These are phyloP conservation scores for Teleiodes luculella DNA, from an alignment of 2,888 invertebrate species.

Conservation along the genomic window DNA sequence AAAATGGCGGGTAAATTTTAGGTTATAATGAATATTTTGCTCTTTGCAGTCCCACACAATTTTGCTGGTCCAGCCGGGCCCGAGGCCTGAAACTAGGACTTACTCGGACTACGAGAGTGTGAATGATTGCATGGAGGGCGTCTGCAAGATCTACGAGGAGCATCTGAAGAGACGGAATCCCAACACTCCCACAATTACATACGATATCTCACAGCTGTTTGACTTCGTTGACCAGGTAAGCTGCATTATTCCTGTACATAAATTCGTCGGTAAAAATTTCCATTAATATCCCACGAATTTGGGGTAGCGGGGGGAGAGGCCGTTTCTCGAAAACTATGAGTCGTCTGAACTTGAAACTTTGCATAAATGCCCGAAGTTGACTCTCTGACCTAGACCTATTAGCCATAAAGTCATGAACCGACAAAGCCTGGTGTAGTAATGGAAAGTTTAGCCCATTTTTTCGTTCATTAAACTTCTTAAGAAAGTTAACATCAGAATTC, in stretches of 20 bases:
- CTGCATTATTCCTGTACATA: slow-evolving; percentile 15
- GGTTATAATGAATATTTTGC: slow-evolving; percentile 47
- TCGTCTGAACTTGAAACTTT: too few species aligned
- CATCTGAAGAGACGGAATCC: slow-evolving; percentile 97
- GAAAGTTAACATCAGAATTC: too few species aligned
- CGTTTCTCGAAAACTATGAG: too few species aligned
- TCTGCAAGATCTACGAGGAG: slow-evolving; percentile 99
- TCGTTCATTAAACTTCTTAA: too few species aligned
- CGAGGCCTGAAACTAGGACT: slow-evolving; percentile 95
- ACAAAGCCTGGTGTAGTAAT: too few species aligned
- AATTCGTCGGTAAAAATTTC: too few species aligned
- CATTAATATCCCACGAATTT: too few species aligned
- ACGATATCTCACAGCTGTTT: slow-evolving; percentile 98
- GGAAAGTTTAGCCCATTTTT: too few species aligned
- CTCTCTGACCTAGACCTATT: too few species aligned
- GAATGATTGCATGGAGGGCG: slow-evolving; percentile 98
- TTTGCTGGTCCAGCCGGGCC: slow-evolving; percentile 94
- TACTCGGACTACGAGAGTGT: slow-evolving; percentile 99
- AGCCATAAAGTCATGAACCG: too few species aligned
- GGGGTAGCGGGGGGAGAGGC: too few species aligned
- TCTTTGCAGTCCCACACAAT: slow-evolving; percentile 97
- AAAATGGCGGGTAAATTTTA: slow-evolving; percentile 53
- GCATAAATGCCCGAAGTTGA: too few species aligned
- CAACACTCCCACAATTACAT: slow-evolving; percentile 97
- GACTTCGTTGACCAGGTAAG: slow-evolving; percentile 96